Evolutionary conservation across 2,113 vertebrate species (phyloP).

Genomic region (Tiliqua scincoides): DNA sequence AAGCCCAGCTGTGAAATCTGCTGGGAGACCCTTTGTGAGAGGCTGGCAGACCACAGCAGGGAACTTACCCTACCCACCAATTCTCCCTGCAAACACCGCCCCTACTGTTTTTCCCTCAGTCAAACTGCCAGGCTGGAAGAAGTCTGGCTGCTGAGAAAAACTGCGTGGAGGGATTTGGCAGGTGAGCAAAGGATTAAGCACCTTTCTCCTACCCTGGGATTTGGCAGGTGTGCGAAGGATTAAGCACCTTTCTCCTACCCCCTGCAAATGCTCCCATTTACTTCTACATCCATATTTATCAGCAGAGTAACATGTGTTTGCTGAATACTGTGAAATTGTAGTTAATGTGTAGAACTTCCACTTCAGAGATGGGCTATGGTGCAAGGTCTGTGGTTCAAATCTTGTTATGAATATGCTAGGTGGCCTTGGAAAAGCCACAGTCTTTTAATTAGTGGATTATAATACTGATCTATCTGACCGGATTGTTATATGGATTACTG

Average conservation of each 20-base stretch:
- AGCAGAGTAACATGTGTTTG: not conserved
- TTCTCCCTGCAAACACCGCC: not conserved
- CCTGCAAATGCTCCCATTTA: not conserved
- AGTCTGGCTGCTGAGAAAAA: not conserved
- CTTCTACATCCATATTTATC: not conserved
- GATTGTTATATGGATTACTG: not conserved
- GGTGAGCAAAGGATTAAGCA: no score
- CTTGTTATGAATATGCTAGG: not conserved
- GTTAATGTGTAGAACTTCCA: no score
- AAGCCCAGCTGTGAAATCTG: not conserved
- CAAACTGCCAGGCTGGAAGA: not conserved
- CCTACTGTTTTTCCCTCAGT: not conserved
- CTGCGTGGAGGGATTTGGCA: not conserved
- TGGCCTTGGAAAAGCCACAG: not conserved
- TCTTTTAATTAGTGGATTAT: not conserved
- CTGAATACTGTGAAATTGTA: not conserved
- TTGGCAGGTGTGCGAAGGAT: not conserved
- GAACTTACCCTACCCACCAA: not conserved
- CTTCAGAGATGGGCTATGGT: no score
- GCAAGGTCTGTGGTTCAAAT: not conserved
- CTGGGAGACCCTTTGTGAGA: not conserved
- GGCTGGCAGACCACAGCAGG: not conserved
- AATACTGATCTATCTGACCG: not conserved
- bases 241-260: not conserved
- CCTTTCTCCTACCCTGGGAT: not conserved